Evolutionary conservation across 1,140 invertebrate species (phyloP), one percentile per base, ranked within the genome.

Genomic region (Portunus trituberculatus): DNA sequence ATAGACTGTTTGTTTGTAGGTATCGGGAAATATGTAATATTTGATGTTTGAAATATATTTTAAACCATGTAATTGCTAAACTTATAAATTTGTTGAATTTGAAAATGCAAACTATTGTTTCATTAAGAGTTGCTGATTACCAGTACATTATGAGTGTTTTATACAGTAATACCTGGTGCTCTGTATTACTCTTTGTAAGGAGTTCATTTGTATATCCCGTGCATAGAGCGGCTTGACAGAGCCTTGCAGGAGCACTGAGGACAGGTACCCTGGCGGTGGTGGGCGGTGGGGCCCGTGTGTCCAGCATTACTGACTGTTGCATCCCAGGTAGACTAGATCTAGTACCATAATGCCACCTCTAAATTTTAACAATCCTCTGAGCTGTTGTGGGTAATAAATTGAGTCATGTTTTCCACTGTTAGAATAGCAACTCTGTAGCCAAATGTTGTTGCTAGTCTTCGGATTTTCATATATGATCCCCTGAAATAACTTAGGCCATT

Each of bases 81-180:
- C 67, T 76, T n/a, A n/a, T n/a, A n/a, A n/a, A 76, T n/a, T n/a
- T 76, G 67, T 76, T 76, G 67, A 76, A 76, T 76, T 76, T 76
- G 52, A n/a, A 32, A 76, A 76, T 91, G 46, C 46, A 59, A n/a
- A 91, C 89, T 31, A 76, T 91, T n/a, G 90, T 76, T 91, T 52
- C 52, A 76, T 76, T 32, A 91, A 91, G 52, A 14, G 39, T 32
- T n/a, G 25, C 48, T 76, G 32, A 91, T n/a, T 31, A 91, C 52
- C 90, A 31, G 90, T 76, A 32, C 76, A 52, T 76, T 91, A 32
- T 59, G 48, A 32, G 48, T 91, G 90, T 91, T 91, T 76, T 91
- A 32, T 92, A 92, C 91, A 92, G 91, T 95, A 95, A 95, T 95
- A 95, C 90, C 67, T 89, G 91, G 94, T 95, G 94, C 91, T 95